A percentile compares a stretch with the other conserved stretches of the same genome.
These are phyloP conservation scores for Dreissena polymorpha DNA, from an alignment of 1,140 invertebrate genomes.

Conservation along the genomic window DNA sequence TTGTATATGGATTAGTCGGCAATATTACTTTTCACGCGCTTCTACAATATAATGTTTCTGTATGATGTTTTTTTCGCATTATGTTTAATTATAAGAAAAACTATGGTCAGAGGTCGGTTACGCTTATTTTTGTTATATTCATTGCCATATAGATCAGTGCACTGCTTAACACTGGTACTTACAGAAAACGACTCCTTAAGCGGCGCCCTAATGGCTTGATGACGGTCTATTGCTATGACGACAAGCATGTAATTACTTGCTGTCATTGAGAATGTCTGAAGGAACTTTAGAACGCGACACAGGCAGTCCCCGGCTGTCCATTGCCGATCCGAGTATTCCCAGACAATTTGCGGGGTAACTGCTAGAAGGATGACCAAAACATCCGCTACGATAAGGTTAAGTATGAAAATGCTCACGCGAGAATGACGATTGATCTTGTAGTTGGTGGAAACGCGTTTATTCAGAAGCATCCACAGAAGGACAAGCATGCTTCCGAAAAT, in stretches of 20 bases:
- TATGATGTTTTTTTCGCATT: too few relatives aligned
- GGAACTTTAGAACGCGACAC: constrained; percentile 78
- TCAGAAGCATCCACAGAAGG: constrained; percentile 70
- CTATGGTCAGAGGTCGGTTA: too few relatives aligned
- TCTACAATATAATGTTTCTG: too few relatives aligned
- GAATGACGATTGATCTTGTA: constrained; percentile 56
- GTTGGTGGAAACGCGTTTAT: constrained; percentile 66
- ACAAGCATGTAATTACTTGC: constrained; percentile 79
- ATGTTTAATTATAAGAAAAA: too few relatives aligned
- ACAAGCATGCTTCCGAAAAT: constrained; percentile 68
- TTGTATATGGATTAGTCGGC: too few relatives aligned
- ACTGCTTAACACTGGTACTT: constrained; percentile 41
- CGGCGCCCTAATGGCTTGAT: constrained; percentile 79
- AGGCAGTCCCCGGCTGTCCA: constrained; percentile 77
- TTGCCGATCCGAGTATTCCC: constrained; percentile 76
- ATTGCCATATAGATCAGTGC: too few relatives aligned
- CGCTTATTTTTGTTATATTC: too few relatives aligned
- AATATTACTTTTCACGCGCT: too few relatives aligned
- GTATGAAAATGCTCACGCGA: constrained; percentile 75
- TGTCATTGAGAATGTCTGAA: constrained; percentile 78
- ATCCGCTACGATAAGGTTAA: constrained; percentile 78
- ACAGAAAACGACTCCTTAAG: constrained; percentile 75
- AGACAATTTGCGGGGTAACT: constrained; percentile 75
- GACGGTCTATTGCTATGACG: constrained; percentile 79
- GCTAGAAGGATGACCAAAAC: constrained; percentile 76